These are phyloP conservation scores for Melanophora roralis DNA, from an alignment of 2,888 invertebrate genomes.

Conservation along the genomic window DNA sequence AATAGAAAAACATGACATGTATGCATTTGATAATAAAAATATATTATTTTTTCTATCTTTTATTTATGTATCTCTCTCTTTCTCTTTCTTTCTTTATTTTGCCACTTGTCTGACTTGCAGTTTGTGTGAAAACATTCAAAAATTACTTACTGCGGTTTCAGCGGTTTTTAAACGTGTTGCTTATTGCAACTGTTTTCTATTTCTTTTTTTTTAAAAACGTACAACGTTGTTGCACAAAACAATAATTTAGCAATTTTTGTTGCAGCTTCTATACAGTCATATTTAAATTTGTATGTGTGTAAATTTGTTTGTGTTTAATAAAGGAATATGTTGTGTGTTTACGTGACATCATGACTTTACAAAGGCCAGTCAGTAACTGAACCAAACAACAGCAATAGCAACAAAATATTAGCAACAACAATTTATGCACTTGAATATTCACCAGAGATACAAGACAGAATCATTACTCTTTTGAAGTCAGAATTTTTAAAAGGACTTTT, in stretches of 20 bases:
- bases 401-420: not conserved
- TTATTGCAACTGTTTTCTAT: constrained; percentile 27
- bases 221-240: constrained; percentile 9
- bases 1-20: not conserved
- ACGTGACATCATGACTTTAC: constrained; percentile 57
- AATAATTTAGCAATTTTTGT: constrained; percentile 1
- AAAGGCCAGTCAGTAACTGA: constrained; percentile 43
- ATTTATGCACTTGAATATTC: constrained; percentile 46
- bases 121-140: constrained; percentile 53
- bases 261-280: not conserved
- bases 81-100: not conserved
- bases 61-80: too few species aligned
- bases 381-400: not conserved
- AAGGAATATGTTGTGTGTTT: constrained; percentile 40
- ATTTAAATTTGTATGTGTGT: not conserved
- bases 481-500: constrained; percentile 2
- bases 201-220: not conserved
- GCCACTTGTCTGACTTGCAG: not conserved
- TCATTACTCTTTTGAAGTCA: constrained; percentile 16
- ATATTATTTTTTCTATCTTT: not conserved
- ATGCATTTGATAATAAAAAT: not conserved
- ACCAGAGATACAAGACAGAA: constrained; percentile 38
- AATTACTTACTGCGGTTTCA: constrained; percentile 61
- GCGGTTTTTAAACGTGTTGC: constrained; percentile 59
- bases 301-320: not conserved